Conservation (phyloP, 2,797 vertebrate genomes). For the Protonibea diacanthus region DNA sequence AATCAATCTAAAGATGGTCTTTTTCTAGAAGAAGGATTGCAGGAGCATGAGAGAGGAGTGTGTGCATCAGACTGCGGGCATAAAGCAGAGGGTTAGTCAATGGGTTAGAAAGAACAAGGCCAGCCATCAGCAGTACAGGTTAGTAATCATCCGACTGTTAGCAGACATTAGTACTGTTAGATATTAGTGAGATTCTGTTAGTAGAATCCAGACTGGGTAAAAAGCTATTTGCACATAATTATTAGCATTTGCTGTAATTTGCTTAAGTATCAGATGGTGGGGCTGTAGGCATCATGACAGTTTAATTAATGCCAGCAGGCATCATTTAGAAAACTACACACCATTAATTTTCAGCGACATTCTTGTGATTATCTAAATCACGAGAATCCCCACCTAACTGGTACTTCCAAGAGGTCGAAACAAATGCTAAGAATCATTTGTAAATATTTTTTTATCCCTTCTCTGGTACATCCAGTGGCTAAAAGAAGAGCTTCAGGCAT, state of each 20-base stretch:
- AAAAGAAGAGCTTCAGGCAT: constrained; percentile 43
- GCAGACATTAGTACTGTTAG: constrained; percentile 84
- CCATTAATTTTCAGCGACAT: constrained; percentile 56
- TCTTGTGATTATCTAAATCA: constrained; percentile 54
- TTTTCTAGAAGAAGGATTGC: constrained; percentile 70
- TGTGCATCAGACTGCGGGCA: constrained; percentile 53
- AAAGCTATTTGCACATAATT: constrained; percentile 76
- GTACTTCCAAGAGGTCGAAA: constrained; percentile 28
- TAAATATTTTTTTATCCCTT: constrained; percentile 65
- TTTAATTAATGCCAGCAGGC: constrained; percentile 60
- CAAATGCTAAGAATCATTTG: constrained; percentile 75
- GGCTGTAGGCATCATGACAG: constrained; percentile 29
- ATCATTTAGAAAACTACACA: constrained; percentile 61
- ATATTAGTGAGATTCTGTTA: constrained; percentile 81
- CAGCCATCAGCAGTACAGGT: constrained; percentile 77
- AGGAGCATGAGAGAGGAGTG: constrained; percentile 71
- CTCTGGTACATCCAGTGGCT: constrained; percentile 56
- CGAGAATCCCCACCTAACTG: constrained; percentile 35
- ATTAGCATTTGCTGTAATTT: constrained; percentile 73
- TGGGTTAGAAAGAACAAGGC: constrained; percentile 71
- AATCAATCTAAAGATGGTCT: constrained; percentile 6
- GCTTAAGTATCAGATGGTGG: constrained; percentile 53
- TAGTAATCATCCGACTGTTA: constrained; percentile 80
- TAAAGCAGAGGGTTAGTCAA: constrained; percentile 79
- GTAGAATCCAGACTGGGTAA: constrained; percentile 74